Base-by-base conservation (phyloP, 2,797 vertebrate species). In the Yasuhikotakia modesta region DNA sequence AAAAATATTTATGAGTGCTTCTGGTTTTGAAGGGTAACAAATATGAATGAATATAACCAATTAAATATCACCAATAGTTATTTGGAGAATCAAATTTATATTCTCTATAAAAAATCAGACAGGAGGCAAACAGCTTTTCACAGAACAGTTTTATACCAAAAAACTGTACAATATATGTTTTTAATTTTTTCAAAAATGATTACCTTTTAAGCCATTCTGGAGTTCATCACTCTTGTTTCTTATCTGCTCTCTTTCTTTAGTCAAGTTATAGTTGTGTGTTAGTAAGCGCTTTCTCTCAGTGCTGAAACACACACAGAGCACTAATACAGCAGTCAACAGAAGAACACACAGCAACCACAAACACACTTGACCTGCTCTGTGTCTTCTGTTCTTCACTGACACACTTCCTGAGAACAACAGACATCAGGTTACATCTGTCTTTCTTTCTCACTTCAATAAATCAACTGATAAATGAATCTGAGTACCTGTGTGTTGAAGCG, bases 321-420 rank as follows among this genome's bases (percentile, higher is more conserved):
- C 19, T 55, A 55, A 11, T 55, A 21, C 53, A 55, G 53, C 53
- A 12, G 10, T 22, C 53, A 55, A 10, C 53, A 22, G 52, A 55
- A 55, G 52, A 55, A n/a, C n/a, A n/a, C n/a, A n/a, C n/a, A n/a
- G n/a, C n/a, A n/a, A n/a, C n/a, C n/a, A n/a, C n/a, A n/a, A 55
- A 55, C 53, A 55, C 53, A 55, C 19, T 11, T 55, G 53, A 55
- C 21, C 53, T 55, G 53, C 19, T 55, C 19, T 55, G 53, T 55
- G 53, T 21, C 19, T 55, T 55, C 19, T 55, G 53, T 22, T 55
- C 53, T 22, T 55, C 53, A 22, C 53, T 55, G 53, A 55, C 1
- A 55, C 53, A 55, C 53, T 55, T 55, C 21, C 53, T 55, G 53
- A 55, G 21, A 55, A 55, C 22, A 13, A 55, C 19, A 19, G 21